Evolutionary conservation across 2,888 invertebrate genomes (phyloP).

Genomic region (Chaitophorus viminalis): DNA sequence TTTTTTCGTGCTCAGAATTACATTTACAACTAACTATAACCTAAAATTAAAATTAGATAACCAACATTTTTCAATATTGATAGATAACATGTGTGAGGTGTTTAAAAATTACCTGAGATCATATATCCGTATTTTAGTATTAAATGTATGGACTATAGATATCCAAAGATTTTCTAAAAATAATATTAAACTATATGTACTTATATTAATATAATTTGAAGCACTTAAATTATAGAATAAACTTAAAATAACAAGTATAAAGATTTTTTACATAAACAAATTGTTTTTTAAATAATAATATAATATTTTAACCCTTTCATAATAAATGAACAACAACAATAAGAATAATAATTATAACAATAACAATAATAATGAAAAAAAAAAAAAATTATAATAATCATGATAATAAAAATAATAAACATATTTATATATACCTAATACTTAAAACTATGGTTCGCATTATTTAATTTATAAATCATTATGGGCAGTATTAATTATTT

Average conservation of each 20-base stretch:
- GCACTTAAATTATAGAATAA: not conserved
- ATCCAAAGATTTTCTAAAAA: constrained; percentile 8
- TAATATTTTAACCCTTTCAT: not conserved
- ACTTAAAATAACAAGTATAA: not conserved
- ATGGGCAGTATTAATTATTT: constrained; percentile 46
- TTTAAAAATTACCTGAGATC: constrained; percentile 34
- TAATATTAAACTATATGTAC: not conserved
- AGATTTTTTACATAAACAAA: not conserved
- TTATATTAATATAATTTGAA: not conserved
- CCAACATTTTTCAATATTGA: not conserved
- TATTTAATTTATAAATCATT: constrained; percentile 14
- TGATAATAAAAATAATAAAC: too few species aligned
- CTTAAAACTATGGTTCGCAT: not conserved
- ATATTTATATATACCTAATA: too few species aligned
- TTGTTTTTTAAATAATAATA: not conserved
- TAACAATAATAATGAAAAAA: constrained; percentile 9
- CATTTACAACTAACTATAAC: not conserved
- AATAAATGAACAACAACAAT: not conserved
- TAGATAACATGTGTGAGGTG: not conserved
- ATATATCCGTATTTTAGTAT: not conserved
- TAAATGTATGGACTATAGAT: not conserved
- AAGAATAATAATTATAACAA: not conserved
- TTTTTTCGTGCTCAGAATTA: not conserved
- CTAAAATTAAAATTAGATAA: not conserved
- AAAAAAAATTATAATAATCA: not conserved